These are phyloP conservation scores for Pedionomus torquatus DNA, from an alignment of 2,113 vertebrate species.

Conservation along the genomic window DNA sequence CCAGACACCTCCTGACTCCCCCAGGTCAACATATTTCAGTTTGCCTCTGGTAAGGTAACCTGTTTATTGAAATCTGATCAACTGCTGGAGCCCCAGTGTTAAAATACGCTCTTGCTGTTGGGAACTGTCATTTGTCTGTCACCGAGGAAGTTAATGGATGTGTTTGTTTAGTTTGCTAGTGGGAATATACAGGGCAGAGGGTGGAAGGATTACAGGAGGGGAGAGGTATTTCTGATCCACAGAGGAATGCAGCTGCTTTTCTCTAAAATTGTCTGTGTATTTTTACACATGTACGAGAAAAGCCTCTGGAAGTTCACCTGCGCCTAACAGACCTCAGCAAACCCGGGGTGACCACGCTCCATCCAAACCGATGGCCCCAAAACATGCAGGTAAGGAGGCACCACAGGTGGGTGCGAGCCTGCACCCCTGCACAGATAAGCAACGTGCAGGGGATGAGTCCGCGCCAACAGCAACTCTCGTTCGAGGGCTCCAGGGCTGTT, in stretches of 20 bases:
- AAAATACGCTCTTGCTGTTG: constrained; percentile 45
- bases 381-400: background rate
- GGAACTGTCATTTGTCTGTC: constrained; percentile 71
- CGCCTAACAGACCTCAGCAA: background rate
- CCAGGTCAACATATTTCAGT: background rate
- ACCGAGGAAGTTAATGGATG: constrained; percentile 52
- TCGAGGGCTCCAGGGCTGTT: rapidly evolving
- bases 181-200: constrained; percentile 49
- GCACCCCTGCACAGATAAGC: background rate
- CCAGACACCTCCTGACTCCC: background rate
- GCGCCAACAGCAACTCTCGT: rapidly evolving
- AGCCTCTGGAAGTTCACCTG: constrained; percentile 43
- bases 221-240: constrained; percentile 64
- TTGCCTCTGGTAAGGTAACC: constrained; percentile 24
- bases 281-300: background rate
- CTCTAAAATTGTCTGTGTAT: constrained; percentile 21
- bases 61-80: constrained; percentile 58
- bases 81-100: background rate
- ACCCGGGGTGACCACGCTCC: rapidly evolving
- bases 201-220: constrained; percentile 46
- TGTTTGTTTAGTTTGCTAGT: constrained; percentile 68
- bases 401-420: background rate
- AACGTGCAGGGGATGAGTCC: rapidly evolving
- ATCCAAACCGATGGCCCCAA: rapidly evolving
- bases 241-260: constrained; percentile 61